phyloP scores from a whole-genome alignment of 2,113 vertebrate genomes.

The Onychorhynchus coronatus region DNA sequence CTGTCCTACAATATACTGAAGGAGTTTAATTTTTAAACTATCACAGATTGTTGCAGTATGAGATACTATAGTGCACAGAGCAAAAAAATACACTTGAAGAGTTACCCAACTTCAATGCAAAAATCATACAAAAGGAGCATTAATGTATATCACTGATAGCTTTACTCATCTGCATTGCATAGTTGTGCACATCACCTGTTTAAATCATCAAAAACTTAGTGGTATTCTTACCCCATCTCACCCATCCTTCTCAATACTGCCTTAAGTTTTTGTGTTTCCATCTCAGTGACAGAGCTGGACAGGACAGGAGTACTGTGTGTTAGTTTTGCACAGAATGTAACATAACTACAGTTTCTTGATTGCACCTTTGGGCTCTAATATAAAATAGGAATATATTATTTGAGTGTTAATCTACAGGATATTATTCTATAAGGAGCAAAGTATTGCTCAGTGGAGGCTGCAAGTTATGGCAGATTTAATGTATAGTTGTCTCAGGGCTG shows the following conservation, averaged over 20 bases:
- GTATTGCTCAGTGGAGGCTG: neutral
- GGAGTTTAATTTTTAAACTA: neutral
- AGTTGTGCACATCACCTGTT: neutral
- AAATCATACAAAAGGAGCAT: rapidly evolving
- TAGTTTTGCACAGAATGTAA: neutral
- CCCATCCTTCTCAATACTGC: neutral
- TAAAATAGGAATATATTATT: neutral
- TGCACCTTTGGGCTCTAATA: neutral
- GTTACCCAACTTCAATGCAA: neutral
- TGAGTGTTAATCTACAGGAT: neutral
- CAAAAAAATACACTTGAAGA: neutral
- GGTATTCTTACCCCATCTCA: neutral
- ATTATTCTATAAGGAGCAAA: neutral
- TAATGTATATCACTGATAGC: neutral
- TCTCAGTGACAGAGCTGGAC: neutral
- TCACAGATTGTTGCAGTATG: neutral
- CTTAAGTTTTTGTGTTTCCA: neutral
- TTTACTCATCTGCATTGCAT: neutral
- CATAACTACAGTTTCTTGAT: neutral
- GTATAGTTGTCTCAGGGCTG: neutral
- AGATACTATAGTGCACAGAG: neutral
- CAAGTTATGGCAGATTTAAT: neutral
- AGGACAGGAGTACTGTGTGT: neutral
- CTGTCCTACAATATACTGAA: neutral
- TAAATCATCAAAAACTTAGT: neutral